Conservation (phyloP, 2,888 invertebrate species). For the Hemistola chrysoprasaria region DNA sequence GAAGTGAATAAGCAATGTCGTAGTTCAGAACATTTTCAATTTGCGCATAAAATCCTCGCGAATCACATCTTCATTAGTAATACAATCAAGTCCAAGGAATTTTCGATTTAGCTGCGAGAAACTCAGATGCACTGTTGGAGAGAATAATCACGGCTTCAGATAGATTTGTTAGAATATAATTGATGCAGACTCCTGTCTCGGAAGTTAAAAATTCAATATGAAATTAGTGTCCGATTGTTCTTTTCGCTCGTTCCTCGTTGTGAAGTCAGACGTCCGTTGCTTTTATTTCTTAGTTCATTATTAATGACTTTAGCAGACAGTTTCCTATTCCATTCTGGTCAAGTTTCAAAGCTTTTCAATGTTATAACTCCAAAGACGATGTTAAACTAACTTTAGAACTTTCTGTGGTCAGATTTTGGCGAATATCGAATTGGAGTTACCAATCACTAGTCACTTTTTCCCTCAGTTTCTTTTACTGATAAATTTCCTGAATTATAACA, state of each 20-base stretch:
- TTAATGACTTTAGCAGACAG: no score
- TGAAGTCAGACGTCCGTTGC: conserved; percentile 1
- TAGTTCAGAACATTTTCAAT: conserved; percentile 53
- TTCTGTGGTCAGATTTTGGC: no score
- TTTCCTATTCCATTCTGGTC: no score
- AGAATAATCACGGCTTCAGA: conserved; percentile 15
- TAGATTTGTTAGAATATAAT: conserved; percentile 31
- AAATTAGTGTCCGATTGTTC: conserved; percentile 29
- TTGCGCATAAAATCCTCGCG: conserved; percentile 50
- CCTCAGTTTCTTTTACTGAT: no score
- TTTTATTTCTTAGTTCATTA: no score
- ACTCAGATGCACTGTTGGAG: conserved; percentile 35
- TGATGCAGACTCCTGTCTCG: conserved; percentile 22
- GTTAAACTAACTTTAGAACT: no score
- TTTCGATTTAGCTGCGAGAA: conserved; percentile 48
- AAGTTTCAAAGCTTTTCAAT: no score
- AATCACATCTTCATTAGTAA: conserved; percentile 63
- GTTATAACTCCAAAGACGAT: no score
- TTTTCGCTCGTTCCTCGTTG: conserved; percentile 6
- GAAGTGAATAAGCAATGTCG: conserved; percentile 36
- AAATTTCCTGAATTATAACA: no score
- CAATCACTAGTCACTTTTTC: no score
- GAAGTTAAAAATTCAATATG: conserved; percentile 32
- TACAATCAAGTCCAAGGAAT: conserved; percentile 55
- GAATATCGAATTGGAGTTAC: no score